Base-by-base conservation (phyloP, 2,888 invertebrate genomes). In the Conomelus anceps region DNA sequence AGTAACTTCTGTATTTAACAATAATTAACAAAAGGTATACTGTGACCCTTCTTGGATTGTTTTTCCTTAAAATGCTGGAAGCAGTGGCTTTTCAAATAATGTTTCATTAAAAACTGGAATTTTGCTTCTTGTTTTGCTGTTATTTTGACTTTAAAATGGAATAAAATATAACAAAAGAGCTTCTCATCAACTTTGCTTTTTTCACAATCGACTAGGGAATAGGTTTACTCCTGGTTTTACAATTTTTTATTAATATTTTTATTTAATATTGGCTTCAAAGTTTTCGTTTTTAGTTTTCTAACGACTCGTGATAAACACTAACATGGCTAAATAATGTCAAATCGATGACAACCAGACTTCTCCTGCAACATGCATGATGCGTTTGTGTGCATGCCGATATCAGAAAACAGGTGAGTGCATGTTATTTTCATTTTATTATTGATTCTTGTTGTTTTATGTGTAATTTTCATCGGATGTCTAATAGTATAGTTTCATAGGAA, bases 201-300 rank as follows among this genome's bases (percentile, higher is more conserved):
- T 63, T n/a, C n/a, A 63, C n/a, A 34, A 9, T 63, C 63, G 34
- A 34, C 11, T 63, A 41, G 41, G 63, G 63, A n/a, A 20, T 85
- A 85, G 24, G 23, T 23, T 85, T 89, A 29, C 23, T n/a, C 41
- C 86, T 29, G 17, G 86, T 86, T 88, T 85, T 23, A 89, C 23
- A 88, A n/a, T 23, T 26, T 88, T 88, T 85, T 87, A n/a, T 23
- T 22, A n/a, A 26, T 23, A 22, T 9, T 22, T 34, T 87, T n/a
- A 23, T 86, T 84, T 86, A 29, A 85, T 86, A 63, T 13, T n/a
- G 63, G 63, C 63, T 63, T 63, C 63, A 1, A 63, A 63, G 63
- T 63, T 63, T 63, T 63, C 63, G 63, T 63, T 63, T 63, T 63
- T 63, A 63, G 63, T 63, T 63, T 63, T 63, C 63, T 63, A 63